phyloP scores from a whole-genome alignment of 2,797 vertebrate genomes.

The Ctenosaura bakeri region DNA sequence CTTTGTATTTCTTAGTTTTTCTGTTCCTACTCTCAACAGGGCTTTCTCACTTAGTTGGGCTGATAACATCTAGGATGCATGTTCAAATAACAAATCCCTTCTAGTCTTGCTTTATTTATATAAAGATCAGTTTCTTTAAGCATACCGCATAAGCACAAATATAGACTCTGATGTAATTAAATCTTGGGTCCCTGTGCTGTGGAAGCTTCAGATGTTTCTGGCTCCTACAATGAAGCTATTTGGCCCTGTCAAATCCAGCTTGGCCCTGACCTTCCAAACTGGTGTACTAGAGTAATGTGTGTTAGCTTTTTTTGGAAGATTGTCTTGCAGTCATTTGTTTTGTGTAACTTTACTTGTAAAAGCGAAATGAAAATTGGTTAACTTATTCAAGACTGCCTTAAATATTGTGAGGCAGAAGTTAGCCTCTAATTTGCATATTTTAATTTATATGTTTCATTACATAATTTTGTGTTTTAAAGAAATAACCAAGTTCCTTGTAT shows the following conservation, averaged over 20 bases:
- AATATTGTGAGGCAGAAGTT: neutral
- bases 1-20: conserved; percentile 33
- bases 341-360: neutral
- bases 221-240: neutral
- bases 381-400: neutral
- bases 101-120: conserved; percentile 56
- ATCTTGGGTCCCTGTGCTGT: conserved; percentile 39
- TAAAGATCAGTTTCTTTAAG: conserved; percentile 42
- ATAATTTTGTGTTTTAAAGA: too few species aligned
- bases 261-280: conserved; percentile 36
- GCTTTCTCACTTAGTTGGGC: conserved; percentile 39
- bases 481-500: too few species aligned
- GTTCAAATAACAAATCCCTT: conserved; percentile 22
- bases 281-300: conserved; percentile 1
- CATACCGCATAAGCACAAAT: conserved; percentile 15
- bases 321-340: neutral
- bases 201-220: conserved; percentile 38
- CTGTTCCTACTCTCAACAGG: neutral
- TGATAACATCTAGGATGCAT: conserved; percentile 23
- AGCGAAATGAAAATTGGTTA: neutral
- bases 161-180: conserved; percentile 49
- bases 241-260: neutral
- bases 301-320: neutral
- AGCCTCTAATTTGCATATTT: neutral
- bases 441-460: neutral